These are phyloP conservation scores for Ascaphus truei DNA, from an alignment of 2,113 vertebrate genomes.

Conservation along the genomic window DNA sequence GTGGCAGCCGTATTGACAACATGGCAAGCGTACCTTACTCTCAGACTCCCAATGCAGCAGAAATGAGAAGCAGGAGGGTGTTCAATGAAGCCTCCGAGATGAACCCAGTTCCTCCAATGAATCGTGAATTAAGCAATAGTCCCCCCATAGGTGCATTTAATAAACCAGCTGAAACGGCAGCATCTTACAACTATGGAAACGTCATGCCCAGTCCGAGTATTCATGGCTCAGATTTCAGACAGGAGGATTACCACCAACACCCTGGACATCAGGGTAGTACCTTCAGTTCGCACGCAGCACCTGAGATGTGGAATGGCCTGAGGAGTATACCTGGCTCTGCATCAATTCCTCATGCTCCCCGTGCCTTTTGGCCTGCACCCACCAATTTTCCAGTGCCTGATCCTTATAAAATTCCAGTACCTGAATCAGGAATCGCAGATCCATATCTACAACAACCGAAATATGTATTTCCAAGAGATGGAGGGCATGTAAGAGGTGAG, in stretches of 20 bases:
- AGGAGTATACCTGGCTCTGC: too few relatives aligned
- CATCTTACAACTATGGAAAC: neutral
- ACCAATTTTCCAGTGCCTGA: neutral
- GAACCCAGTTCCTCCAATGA: constrained; percentile 42
- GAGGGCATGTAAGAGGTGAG: neutral
- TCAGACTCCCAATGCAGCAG: neutral
- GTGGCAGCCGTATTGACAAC: constrained; percentile 59
- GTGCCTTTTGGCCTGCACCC: too few relatives aligned
- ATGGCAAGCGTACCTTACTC: neutral
- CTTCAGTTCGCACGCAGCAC: too few relatives aligned
- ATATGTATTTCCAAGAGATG: neutral
- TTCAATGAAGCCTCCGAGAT: constrained; percentile 44
- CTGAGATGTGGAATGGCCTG: too few relatives aligned
- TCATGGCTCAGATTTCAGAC: neutral
- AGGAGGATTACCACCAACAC: too few relatives aligned
- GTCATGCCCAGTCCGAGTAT: neutral
- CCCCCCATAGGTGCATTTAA: neutral
- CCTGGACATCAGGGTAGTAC: too few relatives aligned
- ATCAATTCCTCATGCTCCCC: too few relatives aligned
- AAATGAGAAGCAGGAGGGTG: constrained; percentile 51
- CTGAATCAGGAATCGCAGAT: neutral
- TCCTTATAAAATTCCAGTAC: neutral
- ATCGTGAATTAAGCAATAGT: constrained; percentile 38
- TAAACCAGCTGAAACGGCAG: neutral
- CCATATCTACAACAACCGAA: too few relatives aligned